Evolutionary conservation across 2,888 invertebrate genomes (phyloP).

Genomic region (Lobophora halterata): DNA sequence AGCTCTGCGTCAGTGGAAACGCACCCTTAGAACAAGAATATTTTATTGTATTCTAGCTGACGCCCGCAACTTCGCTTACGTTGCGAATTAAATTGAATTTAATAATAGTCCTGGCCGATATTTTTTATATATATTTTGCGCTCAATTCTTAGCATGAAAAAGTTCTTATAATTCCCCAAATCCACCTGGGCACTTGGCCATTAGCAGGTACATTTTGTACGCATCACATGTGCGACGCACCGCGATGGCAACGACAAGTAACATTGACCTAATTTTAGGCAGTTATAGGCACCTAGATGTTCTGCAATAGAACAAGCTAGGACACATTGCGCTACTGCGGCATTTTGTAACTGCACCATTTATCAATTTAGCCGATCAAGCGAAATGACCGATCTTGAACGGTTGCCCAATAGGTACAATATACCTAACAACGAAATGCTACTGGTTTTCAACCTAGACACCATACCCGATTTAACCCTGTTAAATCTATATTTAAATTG

Average conservation of each 20-base stretch:
- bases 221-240: constrained; percentile 19
- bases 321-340: constrained; percentile 26
- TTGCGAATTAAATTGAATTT: no score
- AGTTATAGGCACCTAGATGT: constrained; percentile 33
- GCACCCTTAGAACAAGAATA: no score
- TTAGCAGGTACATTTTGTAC: constrained; percentile 5
- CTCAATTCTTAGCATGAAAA: no score
- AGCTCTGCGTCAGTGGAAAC: no score
- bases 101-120: no score
- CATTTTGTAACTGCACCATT: constrained; percentile 45
- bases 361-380: constrained; percentile 49
- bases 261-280: constrained; percentile 58
- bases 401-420: constrained; percentile 1
- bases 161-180: no score
- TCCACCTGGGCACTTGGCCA: background rate
- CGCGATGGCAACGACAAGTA: constrained; percentile 19
- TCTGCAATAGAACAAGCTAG: constrained; percentile 10
- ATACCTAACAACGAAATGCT: background rate
- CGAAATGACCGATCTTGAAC: constrained; percentile 31
- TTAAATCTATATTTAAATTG: no score
- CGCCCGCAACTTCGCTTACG: no score
- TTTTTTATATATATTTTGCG: no score
- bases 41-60: no score
- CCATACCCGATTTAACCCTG: no score
- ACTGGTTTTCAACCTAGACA: no score